These are phyloP conservation scores for Ursus arctos DNA, from an alignment of 2,113 vertebrate genomes.

Conservation along the genomic window DNA sequence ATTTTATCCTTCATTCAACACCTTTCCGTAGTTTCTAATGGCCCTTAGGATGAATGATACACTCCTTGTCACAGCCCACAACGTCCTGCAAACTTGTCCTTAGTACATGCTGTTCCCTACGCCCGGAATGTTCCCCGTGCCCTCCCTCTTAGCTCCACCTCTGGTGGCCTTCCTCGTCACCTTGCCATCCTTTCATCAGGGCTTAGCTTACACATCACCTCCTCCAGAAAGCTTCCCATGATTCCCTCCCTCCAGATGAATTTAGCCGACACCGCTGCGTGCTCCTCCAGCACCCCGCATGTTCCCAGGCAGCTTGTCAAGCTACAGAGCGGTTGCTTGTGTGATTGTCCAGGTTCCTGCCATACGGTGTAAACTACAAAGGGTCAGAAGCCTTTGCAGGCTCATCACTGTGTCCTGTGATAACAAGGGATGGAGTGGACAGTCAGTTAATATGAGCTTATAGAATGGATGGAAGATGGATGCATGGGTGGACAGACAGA, in stretches of 20 bases:
- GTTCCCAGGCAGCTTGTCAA: background rate
- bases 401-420: background rate
- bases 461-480: background rate
- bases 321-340: background rate
- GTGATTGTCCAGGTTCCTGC: background rate
- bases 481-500: background rate
- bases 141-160: background rate
- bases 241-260: background rate
- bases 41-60: conserved; percentile 47
- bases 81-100: background rate
- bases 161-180: background rate
- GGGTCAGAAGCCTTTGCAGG: conserved; percentile 2
- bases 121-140: background rate
- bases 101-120: background rate
- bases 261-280: background rate
- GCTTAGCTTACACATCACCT: background rate
- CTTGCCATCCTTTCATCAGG: background rate
- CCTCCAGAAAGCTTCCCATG: background rate
- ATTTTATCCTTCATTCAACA: background rate
- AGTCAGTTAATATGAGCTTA: background rate
- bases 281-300: background rate
- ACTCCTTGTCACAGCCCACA: background rate
- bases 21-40: conserved; percentile 43
- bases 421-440: background rate
- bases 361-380: background rate